phyloP scores from a whole-genome alignment of 2,113 vertebrate genomes.

The Myotis brandtii region DNA sequence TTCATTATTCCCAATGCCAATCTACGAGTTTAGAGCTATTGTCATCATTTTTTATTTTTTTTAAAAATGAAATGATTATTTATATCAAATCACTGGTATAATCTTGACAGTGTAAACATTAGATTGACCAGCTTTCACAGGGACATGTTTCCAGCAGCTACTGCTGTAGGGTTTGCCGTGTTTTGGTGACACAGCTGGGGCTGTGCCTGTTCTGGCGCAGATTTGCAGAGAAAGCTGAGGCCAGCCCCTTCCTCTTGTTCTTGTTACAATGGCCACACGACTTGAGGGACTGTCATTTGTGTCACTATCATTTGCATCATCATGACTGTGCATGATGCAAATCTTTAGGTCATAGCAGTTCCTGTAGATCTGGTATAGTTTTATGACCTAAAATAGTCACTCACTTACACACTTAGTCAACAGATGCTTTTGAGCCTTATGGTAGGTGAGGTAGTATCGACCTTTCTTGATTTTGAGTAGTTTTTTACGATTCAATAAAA shows the following conservation, averaged over 20 bases:
- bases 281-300: background rate
- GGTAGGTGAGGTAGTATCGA: background rate
- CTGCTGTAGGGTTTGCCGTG: background rate
- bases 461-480: background rate
- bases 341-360: background rate
- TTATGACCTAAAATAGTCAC: background rate
- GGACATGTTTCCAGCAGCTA: background rate
- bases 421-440: background rate
- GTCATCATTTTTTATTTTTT: conserved; percentile 23
- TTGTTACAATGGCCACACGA: background rate
- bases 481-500: background rate
- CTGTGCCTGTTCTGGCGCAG: background rate
- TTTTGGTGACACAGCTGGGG: background rate
- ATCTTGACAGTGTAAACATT: background rate
- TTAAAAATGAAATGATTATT: conserved; percentile 18
- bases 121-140: background rate
- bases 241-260: background rate
- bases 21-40: conserved; percentile 17
- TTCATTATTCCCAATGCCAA: background rate
- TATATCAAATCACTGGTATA: background rate
- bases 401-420: background rate
- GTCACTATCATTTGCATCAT: background rate
- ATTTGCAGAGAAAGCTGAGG: background rate
- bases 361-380: background rate
- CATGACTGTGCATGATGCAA: background rate